Evolutionary conservation across 2,797 vertebrate genomes (phyloP).

Genomic region (Aphelocoma californica): DNA sequence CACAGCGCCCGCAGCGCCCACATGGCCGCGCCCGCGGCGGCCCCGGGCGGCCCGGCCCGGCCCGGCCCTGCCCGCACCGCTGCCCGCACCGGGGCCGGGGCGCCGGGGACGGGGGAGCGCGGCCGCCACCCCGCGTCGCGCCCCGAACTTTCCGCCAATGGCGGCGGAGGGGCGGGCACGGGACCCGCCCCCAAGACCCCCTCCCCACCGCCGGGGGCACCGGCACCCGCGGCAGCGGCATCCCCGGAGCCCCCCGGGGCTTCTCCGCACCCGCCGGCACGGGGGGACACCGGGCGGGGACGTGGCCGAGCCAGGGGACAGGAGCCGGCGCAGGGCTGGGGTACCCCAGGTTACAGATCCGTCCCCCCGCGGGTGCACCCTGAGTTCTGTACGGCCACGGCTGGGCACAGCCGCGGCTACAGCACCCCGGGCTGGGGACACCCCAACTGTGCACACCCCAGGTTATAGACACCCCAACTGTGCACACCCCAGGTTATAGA

Average conservation of each 20-base stretch:
- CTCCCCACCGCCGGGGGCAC: background rate
- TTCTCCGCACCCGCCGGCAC: background rate
- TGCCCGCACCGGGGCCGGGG: background rate
- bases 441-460: background rate
- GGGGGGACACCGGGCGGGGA: background rate
- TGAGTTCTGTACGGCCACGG: background rate
- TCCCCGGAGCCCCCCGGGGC: background rate
- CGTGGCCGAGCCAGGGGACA: background rate
- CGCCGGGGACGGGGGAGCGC: background rate
- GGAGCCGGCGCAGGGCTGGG: background rate
- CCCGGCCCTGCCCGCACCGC: background rate
- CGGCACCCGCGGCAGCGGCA: background rate
- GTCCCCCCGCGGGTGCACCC: too few species aligned
- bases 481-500: background rate
- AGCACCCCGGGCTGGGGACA: background rate
- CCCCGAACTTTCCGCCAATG: conserved; percentile 64
- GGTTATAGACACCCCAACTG: too few species aligned
- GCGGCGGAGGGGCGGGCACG: background rate
- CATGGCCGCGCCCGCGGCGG: background rate
- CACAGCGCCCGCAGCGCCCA: conserved; percentile 25
- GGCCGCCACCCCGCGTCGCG: background rate
- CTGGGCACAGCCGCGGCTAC: background rate
- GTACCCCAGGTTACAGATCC: background rate
- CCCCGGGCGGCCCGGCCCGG: background rate
- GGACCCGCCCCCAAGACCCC: background rate